Evolutionary conservation across 2,888 invertebrate species (phyloP).

Genomic region (Rotaria sp.): DNA sequence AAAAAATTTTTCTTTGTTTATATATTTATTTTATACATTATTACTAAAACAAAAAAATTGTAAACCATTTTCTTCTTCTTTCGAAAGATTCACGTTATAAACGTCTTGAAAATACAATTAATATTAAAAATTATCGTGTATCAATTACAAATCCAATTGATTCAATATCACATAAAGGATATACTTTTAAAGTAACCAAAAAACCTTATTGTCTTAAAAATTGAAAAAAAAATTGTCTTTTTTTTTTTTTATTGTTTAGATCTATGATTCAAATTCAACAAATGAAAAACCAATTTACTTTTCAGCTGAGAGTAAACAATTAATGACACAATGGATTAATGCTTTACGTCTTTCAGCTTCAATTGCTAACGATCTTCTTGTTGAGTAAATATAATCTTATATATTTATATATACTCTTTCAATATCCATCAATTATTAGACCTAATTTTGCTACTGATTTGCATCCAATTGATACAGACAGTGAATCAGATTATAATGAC

Average conservation of each 20-base stretch:
- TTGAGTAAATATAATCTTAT: not conserved
- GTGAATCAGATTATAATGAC: not conserved
- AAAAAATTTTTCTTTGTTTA: not conserved
- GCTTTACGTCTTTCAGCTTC: conserved; percentile 22
- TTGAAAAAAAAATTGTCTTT: no score
- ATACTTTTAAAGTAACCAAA: conserved; percentile 6
- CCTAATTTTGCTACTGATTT: not conserved
- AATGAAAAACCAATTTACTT: not conserved
- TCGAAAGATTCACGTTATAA: not conserved
- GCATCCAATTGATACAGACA: not conserved
- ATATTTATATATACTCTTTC: not conserved
- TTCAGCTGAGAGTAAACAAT: not conserved
- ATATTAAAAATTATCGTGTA: conserved; percentile 1
- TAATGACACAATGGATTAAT: conserved; percentile 29
- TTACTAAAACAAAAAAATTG: not conserved
- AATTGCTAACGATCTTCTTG: not conserved
- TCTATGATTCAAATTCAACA: not conserved
- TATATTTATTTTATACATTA: not conserved
- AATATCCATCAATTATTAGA: not conserved
- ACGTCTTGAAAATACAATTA: not conserved
- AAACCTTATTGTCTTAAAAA: not conserved
- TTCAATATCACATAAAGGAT: not conserved
- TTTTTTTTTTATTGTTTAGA: not conserved
- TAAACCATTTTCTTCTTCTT: not conserved
- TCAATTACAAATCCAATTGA: not conserved